Conservation (phyloP, 2,797 vertebrate species). For the Sardinella longiceps region DNA sequence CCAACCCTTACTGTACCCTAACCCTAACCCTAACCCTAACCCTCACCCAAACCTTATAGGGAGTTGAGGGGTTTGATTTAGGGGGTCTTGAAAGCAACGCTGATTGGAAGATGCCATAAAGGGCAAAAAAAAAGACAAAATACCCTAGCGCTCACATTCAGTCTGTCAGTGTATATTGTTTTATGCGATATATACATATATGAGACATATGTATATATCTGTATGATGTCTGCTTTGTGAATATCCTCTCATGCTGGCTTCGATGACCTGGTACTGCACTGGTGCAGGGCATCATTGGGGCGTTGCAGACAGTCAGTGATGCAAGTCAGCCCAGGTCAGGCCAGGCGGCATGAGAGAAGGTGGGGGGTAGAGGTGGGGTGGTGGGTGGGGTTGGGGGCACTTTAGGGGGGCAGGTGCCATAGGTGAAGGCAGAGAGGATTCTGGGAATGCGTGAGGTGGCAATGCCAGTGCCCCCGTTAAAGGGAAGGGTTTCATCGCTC, state of each 20-base stretch:
- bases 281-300: constrained; percentile 47
- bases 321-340: background rate
- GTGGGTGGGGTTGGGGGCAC: constrained; percentile 28
- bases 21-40: too few relatives aligned
- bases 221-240: constrained; percentile 63
- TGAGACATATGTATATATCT: background rate
- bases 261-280: constrained; percentile 21
- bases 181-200: constrained; percentile 9
- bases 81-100: too few relatives aligned
- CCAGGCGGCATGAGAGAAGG: constrained; percentile 29
- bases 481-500: constrained; percentile 51
- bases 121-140: too few relatives aligned
- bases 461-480: background rate
- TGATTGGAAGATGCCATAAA: too few relatives aligned
- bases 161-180: background rate
- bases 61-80: too few relatives aligned
- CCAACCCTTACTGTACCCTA: too few relatives aligned
- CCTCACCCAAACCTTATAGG: too few relatives aligned
- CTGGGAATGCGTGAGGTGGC: constrained; percentile 28
- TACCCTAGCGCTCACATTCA: too few relatives aligned
- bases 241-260: constrained; percentile 50
- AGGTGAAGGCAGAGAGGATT: constrained; percentile 22
- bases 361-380: constrained; percentile 40
- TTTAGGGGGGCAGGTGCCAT: constrained; percentile 13
- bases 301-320: constrained; percentile 40